A percentile compares a stretch with the other conserved stretches of the same genome.
phyloP scores from a whole-genome alignment of 1,140 invertebrate genomes.

The Augochlora pura region DNA sequence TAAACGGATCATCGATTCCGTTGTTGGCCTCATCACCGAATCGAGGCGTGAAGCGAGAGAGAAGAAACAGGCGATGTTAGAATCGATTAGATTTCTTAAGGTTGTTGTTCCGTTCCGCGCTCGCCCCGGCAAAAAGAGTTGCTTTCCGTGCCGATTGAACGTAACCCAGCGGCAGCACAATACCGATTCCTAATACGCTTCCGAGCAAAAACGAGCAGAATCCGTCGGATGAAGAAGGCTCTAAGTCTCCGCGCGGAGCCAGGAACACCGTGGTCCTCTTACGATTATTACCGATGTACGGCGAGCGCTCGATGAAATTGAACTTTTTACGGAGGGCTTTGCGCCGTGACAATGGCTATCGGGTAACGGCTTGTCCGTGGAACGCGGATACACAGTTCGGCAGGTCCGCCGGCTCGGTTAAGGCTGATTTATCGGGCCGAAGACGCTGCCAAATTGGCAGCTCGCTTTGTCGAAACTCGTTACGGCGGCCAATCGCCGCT shows the following conservation, averaged over 20 bases:
- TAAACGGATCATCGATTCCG: too few relatives aligned
- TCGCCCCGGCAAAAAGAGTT: too few relatives aligned
- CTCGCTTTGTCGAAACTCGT: slow-evolving; percentile 42
- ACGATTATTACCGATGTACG: slow-evolving; percentile 26
- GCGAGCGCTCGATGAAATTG: slow-evolving; percentile 12
- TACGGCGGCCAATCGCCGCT: slow-evolving; percentile 41
- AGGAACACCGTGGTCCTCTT: slow-evolving; percentile 10
- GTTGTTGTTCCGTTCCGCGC: too few relatives aligned
- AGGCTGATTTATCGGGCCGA: slow-evolving; percentile 58
- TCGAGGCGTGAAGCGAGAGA: too few relatives aligned
- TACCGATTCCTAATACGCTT: neutral
- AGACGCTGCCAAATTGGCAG: slow-evolving; percentile 60
- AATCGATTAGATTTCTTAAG: too few relatives aligned
- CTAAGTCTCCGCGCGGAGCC: neutral
- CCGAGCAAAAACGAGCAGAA: neutral
- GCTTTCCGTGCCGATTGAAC: too few relatives aligned
- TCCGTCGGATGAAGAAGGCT: neutral
- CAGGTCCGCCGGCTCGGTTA: slow-evolving; percentile 33
- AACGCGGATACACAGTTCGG: slow-evolving; percentile 58
- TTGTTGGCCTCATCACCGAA: too few relatives aligned
- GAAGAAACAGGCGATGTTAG: too few relatives aligned
- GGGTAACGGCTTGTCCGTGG: slow-evolving; percentile 46
- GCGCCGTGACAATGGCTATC: slow-evolving; percentile 50
- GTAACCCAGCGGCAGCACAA: neutral
- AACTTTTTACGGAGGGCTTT: slow-evolving; percentile 8